A percentile compares a stretch with the other conserved stretches of the same genome.
Conservation (phyloP, 2,888 invertebrate species). For the Cancer borealis region DNA sequence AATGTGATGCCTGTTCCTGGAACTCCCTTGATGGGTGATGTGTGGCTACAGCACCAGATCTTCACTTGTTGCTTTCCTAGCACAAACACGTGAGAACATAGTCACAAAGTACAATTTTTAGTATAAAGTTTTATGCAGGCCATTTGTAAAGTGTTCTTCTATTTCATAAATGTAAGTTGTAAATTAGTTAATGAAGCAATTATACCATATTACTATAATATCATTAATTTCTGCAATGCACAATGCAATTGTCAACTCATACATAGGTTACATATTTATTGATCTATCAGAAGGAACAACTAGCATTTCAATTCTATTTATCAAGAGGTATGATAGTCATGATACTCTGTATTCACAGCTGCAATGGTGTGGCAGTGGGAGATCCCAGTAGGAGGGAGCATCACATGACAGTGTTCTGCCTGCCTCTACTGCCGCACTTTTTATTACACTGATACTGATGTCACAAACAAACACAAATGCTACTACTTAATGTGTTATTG, state of each 20-base stretch:
- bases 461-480: no score
- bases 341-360: background rate
- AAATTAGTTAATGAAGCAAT: background rate
- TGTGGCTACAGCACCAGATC: background rate
- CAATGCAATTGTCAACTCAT: background rate
- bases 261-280: background rate
- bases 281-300: background rate
- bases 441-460: no score
- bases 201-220: background rate
- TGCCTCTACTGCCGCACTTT: no score
- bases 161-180: background rate
- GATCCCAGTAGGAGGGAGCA: background rate
- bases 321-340: background rate
- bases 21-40: background rate
- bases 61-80: background rate
- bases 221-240: background rate
- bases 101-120: background rate
- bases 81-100: background rate
- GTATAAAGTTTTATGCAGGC: background rate
- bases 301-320: background rate
- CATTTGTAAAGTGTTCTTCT: background rate
- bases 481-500: no score
- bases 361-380: background rate
- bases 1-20: background rate
- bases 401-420: background rate